Evolutionary conservation across 2,797 vertebrate genomes (phyloP).

Genomic region (Meriones psammophilus): DNA sequence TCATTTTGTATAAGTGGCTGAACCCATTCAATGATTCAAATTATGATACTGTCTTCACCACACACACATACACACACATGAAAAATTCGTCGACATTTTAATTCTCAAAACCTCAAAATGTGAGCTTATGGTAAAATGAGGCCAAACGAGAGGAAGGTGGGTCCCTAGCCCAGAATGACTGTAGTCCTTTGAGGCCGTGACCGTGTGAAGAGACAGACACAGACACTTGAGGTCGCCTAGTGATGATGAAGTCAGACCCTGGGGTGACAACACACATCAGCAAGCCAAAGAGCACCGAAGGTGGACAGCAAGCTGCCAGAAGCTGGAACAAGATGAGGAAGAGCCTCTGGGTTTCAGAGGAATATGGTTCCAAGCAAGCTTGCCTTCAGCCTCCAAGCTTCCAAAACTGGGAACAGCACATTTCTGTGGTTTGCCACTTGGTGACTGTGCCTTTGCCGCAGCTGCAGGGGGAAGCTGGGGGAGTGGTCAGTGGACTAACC

Average conservation of each 20-base stretch:
- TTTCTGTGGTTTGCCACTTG: not conserved
- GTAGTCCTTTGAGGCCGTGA: not conserved
- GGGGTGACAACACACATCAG: fast-evolving
- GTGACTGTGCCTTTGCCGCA: no score
- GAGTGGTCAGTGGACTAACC: fast-evolving
- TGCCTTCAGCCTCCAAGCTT: not conserved
- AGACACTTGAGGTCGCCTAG: fast-evolving
- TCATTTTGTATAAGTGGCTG: not conserved
- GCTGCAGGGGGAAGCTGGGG: not conserved
- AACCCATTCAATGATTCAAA: not conserved
- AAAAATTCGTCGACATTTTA: not conserved
- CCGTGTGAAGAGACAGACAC: not conserved
- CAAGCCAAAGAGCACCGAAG: not conserved
- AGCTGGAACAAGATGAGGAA: not conserved
- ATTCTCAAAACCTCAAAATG: not conserved
- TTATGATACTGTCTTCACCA: not conserved
- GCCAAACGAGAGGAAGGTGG: not conserved
- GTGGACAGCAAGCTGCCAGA: not conserved
- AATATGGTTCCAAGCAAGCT: fast-evolving
- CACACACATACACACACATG: not conserved
- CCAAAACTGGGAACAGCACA: not conserved
- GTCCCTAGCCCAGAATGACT: not conserved
- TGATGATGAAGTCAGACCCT: not conserved
- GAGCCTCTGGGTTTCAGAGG: not conserved
- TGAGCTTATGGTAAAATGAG: not conserved